Base-by-base conservation (phyloP, 2,797 vertebrate species). In the Gymnodraco acuticeps region DNA sequence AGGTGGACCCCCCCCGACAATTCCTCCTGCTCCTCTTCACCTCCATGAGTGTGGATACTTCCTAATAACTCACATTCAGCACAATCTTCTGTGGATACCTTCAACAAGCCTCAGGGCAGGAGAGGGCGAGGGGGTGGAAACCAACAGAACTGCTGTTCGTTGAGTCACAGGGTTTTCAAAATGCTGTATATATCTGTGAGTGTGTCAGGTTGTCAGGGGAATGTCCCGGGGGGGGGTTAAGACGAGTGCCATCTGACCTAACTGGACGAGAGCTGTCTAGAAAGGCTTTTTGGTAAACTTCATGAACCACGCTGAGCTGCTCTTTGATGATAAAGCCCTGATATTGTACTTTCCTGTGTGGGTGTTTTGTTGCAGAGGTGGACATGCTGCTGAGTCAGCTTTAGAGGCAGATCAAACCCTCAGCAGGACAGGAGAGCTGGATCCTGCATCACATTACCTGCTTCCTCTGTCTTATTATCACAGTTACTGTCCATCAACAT, bases 11-110 rank as follows among this genome's bases (percentile, higher is more conserved):
- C 4, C 19, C 43, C 27, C 64, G 43, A 63, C 64, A 69, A 56
- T 73, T 72, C 66, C 65, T 83, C 61, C 41, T 33, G 33, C 33
- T 87, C 68, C 15, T 65, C 73, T 77, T 65, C 66, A 46, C 55
- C 82, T 73, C 76, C 69, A 65, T 83, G 79, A 90, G 56, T 62
- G 84, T 69, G 80, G 69, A 69, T 63, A 38, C 67, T 78, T 82
- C 38, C 31, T 63, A n/a, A 56, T 61, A 73, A 70, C 1, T 12
- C n/a, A 15, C 0, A 61, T 47, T 90, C 87, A 87, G 86, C 86
- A 84, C 20, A 80, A 86, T 84, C 64, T 17, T 73, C 46, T 77
- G 82, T 78, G 77, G 83, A 87, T 82, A 86, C 67, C 50, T 79
- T 75, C 58, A 43, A 78, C 73, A 75, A 73, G 83, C 86, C 87